A percentile compares a stretch with the other conserved stretches of the same genome.
Evolutionary conservation across 2,888 invertebrate species (phyloP).

Genomic region (Standfussiana lucernea): DNA sequence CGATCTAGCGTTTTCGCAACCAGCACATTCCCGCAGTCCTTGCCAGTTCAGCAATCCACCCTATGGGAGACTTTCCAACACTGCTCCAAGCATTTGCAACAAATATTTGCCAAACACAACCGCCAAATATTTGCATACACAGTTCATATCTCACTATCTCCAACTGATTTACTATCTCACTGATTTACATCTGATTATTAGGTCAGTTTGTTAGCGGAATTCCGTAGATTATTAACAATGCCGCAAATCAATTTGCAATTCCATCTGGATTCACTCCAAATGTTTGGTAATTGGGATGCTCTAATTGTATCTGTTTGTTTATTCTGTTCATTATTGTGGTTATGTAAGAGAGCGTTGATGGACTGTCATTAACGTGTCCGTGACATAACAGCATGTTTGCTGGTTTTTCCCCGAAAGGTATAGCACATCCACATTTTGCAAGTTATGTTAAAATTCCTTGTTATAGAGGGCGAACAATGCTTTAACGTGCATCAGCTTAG

Average conservation of each 20-base stretch:
- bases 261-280: constrained; percentile 56
- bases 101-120: background rate
- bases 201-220: constrained; percentile 42
- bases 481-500: background rate
- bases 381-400: background rate
- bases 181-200: constrained; percentile 52
- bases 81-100: background rate
- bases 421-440: background rate
- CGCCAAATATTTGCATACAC: background rate
- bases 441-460: background rate
- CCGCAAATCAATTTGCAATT: constrained; percentile 61
- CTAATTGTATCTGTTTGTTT: constrained; percentile 49
- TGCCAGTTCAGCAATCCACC: background rate
- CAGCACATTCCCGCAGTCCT: background rate
- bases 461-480: background rate
- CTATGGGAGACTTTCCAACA: background rate
- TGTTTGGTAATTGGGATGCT: constrained; percentile 39
- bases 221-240: constrained; percentile 49
- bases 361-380: background rate
- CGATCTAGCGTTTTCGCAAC: background rate
- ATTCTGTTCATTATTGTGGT: constrained; percentile 19
- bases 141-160: constrained; percentile 29
- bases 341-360: background rate
- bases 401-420: background rate
- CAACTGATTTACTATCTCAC: constrained; percentile 33